Conservation (phyloP, 1,140 invertebrate genomes). For the Lasioglossum albipes region DNA sequence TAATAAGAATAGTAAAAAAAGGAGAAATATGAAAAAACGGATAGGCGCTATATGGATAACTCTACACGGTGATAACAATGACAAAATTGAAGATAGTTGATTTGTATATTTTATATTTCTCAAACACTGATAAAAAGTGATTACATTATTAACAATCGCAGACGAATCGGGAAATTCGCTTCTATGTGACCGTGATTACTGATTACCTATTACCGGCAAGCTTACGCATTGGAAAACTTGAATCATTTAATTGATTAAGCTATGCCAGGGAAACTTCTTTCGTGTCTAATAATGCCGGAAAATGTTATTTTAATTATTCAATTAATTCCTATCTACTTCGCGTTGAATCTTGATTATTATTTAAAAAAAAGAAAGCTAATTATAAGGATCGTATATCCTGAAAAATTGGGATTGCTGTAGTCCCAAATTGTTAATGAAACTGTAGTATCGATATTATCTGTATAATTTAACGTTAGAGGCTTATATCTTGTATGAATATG, state of each 20-base stretch:
- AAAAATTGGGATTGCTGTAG: not conserved
- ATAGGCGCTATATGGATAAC: slow-evolving; percentile 56
- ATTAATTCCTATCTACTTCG: not conserved
- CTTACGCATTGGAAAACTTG: slow-evolving; percentile 5
- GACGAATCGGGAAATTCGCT: slow-evolving; percentile 66
- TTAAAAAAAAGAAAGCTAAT: not conserved
- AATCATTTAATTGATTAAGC: slow-evolving; percentile 3
- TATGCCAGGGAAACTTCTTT: slow-evolving; percentile 1
- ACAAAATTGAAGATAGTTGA: slow-evolving; percentile 63
- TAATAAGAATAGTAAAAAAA: slow-evolving; percentile 33
- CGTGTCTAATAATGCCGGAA: slow-evolving; percentile 7
- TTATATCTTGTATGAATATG: slow-evolving; percentile 30
- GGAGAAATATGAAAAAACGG: slow-evolving; percentile 25
- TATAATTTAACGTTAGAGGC: slow-evolving; percentile 27
- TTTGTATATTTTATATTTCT: slow-evolving; percentile 67
- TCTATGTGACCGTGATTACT: slow-evolving; percentile 29
- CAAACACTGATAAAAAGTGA: slow-evolving; percentile 33
- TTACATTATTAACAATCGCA: slow-evolving; percentile 29
- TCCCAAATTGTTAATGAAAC: slow-evolving; percentile 3
- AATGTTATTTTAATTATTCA: slow-evolving; percentile 5
- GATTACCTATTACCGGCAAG: slow-evolving; percentile 14
- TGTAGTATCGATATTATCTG: slow-evolving; percentile 23
- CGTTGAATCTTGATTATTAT: not conserved
- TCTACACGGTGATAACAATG: slow-evolving; percentile 63
- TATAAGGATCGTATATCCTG: not conserved